A percentile compares a stretch with the other conserved stretches of the same genome.
Conservation (phyloP, 2,113 vertebrate genomes). For the Siniperca chuatsi region DNA sequence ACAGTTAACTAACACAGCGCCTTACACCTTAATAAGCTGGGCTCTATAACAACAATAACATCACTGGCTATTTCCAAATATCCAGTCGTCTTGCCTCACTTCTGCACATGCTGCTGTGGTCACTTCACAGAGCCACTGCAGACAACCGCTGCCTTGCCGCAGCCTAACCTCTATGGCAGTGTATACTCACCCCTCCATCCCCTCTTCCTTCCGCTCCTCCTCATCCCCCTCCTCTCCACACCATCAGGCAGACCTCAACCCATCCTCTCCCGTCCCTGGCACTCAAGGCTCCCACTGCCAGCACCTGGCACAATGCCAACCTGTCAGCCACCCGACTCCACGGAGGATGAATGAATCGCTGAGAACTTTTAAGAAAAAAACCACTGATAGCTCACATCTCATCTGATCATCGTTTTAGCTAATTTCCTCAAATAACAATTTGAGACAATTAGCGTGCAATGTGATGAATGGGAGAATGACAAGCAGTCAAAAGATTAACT, state of each 20-base stretch:
- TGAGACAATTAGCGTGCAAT: conserved; percentile 80
- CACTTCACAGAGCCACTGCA: conserved; percentile 84
- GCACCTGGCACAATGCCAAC: conserved; percentile 90
- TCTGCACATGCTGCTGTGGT: conserved; percentile 87
- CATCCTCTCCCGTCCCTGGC: conserved; percentile 82
- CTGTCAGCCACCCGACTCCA: conserved; percentile 84
- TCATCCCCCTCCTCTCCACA: conserved; percentile 81
- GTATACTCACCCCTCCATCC: conserved; percentile 87
- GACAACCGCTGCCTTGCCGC: conserved; percentile 80
- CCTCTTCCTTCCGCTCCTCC: conserved; percentile 78
- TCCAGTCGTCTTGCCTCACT: conserved; percentile 86
- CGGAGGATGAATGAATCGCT: conserved; percentile 86
- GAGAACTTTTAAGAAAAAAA: conserved; percentile 86
- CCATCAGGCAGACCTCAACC: conserved; percentile 74
- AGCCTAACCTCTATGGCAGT: conserved; percentile 91
- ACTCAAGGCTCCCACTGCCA: conserved; percentile 83
- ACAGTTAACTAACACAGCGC: conserved; percentile 3
- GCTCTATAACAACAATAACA: conserved; percentile 85
- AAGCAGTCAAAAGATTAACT: conserved; percentile 74
- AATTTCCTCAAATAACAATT: conserved; percentile 84
- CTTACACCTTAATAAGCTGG: conserved; percentile 45
- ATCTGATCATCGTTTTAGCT: conserved; percentile 80
- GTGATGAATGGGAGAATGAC: conserved; percentile 44
- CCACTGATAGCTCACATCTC: conserved; percentile 84
- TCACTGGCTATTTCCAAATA: conserved; percentile 81